Percentiles rank a stretch among this genome's conserved stretches.
Evolutionary conservation across 2,113 vertebrate genomes (phyloP).

Genomic region (Fulmarus glacialis): DNA sequence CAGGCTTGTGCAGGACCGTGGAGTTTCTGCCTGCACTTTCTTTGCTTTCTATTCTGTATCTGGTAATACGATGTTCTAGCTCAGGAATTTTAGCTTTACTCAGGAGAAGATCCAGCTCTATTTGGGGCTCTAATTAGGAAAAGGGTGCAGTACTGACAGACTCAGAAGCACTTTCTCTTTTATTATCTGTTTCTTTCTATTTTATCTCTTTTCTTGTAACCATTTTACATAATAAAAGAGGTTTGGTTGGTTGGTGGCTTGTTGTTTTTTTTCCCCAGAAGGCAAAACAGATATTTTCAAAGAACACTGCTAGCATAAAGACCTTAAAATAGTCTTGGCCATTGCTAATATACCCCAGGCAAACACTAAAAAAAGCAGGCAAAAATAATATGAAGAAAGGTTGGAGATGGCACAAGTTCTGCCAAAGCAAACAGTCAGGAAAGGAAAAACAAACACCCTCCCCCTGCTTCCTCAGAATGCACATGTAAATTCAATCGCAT

Average conservation of each 20-base stretch:
- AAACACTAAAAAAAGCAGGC: background rate
- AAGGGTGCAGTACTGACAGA: background rate
- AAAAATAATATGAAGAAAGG: slow-evolving; percentile 23
- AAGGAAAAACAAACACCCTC: slow-evolving; percentile 38
- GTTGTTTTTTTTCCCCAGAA: background rate
- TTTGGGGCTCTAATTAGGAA: background rate
- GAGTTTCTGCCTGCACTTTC: background rate
- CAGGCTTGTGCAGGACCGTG: background rate
- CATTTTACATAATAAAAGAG: slow-evolving; percentile 19
- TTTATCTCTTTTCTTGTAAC: background rate
- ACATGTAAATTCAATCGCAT: slow-evolving; percentile 45
- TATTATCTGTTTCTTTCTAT: background rate
- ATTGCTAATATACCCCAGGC: background rate
- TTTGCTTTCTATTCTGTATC: background rate
- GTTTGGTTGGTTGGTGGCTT: background rate
- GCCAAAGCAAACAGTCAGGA: slow-evolving; percentile 43
- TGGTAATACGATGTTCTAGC: background rate
- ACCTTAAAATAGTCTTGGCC: background rate
- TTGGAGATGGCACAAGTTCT: slow-evolving; percentile 7
- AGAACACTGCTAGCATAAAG: background rate
- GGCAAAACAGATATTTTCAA: background rate
- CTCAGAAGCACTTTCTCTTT: background rate
- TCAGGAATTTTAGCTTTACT: background rate
- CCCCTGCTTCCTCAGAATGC: background rate
- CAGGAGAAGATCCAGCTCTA: background rate